Evolutionary conservation across 1,140 invertebrate species (phyloP), one percentile per base, ranked within the genome.

Genomic region (Drosophila sturtevanti): DNA sequence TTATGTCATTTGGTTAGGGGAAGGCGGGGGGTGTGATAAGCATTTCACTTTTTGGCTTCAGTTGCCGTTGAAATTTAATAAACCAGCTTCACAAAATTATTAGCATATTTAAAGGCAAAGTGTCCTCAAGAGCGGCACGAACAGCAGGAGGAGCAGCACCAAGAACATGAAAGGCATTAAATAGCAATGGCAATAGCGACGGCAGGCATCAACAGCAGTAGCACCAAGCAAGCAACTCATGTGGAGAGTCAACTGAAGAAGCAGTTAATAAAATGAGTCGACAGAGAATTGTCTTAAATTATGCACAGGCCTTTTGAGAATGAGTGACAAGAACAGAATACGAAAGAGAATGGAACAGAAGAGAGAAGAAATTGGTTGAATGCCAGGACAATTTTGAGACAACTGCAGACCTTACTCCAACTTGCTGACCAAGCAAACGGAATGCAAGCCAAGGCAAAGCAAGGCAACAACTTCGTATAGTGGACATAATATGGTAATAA

Each of bases 31-130:
- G 18, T 21, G 16, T n/a, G 41, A 16, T 21, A 48, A 48, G 41
- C 63, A 76, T 76, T 87, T 86, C 64, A 76, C 65, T 71, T 60
- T 60, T 18, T 16, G 16, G 52, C 27, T 56, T 31, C 65, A 63
- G 78, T 76, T 82, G 79, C 84, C 76, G 77, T 84, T 79, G 84
- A 84, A 87, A 87, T 87, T 87, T 87, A 87, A 87, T 87, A 87
- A 87, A 84, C 68, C 76, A 73, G 76, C 75, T 68, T 66, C 63
- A 75, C 62, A 61, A 61, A 89, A 89, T 86, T 82, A 87, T 87
- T 87, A 89, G 84, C 82, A 87, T 87, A 87, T 87, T 87, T 71
- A 82, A 70, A 69, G 66, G 66, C 67, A 37, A 63, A 62, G 63
- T 73, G 63, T 68, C 61, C 61, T 72, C 56, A 63, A 67, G 38